Evolutionary conservation across 2,113 vertebrate genomes (phyloP).

Genomic region (Thamnophis sirtalis): DNA sequence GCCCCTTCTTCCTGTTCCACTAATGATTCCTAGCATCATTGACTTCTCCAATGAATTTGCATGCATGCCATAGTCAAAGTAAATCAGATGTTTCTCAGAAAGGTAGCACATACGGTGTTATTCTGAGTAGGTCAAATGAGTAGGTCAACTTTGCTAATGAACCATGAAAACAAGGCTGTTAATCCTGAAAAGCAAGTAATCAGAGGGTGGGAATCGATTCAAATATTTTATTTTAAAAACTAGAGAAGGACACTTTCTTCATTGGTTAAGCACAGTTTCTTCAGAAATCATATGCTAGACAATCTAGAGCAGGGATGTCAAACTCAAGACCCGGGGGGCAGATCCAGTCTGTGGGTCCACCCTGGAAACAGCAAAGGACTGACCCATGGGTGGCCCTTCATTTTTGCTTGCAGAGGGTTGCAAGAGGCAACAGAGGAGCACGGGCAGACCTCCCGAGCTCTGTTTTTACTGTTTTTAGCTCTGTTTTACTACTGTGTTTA

Average conservation of each 20-base stretch:
- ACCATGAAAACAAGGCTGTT: not conserved
- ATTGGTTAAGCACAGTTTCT: not conserved
- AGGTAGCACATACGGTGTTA: not conserved
- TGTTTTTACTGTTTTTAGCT: too few species aligned
- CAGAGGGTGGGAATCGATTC: not conserved
- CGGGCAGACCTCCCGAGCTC: too few species aligned
- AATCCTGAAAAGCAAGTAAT: not conserved
- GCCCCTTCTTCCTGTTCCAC: not conserved
- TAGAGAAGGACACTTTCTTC: not conserved
- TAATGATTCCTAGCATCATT: not conserved
- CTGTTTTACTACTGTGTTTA: too few species aligned
- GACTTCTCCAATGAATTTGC: not conserved
- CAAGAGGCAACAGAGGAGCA: too few species aligned
- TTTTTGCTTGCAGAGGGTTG: too few species aligned
- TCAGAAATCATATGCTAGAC: not conserved
- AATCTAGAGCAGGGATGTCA: not conserved
- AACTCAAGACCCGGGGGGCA: too few species aligned
- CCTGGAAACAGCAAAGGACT: too few species aligned
- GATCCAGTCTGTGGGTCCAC: too few species aligned
- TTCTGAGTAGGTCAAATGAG: not conserved
- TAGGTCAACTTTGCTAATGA: not conserved
- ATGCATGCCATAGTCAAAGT: not conserved
- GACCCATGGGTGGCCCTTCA: too few species aligned
- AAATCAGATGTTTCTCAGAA: not conserved
- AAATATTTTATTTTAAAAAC: not conserved